A percentile compares a stretch with the other conserved stretches of the same genome.
Conservation (phyloP, 2,888 invertebrate genomes). For the Rugalucina vietnamica region DNA sequence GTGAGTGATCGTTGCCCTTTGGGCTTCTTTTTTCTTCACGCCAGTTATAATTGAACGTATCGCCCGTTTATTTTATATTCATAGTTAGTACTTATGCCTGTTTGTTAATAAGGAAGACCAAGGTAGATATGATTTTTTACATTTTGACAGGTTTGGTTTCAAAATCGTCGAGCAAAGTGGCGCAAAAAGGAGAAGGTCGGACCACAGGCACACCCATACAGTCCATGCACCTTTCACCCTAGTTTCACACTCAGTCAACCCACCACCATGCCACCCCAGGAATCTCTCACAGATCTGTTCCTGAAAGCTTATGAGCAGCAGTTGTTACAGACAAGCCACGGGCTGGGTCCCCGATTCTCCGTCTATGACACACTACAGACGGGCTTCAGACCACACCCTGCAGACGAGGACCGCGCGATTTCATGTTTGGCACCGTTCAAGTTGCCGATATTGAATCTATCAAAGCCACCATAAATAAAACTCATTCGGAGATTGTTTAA, state of each 20-base stretch:
- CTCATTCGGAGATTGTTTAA: no score
- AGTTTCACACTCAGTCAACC: conserved; percentile 50
- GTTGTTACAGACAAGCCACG: conserved; percentile 47
- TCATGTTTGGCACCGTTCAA: background rate
- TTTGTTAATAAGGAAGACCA: no score
- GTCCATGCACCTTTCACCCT: conserved; percentile 58
- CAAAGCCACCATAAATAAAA: background rate
- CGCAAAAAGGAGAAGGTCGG: conserved; percentile 96
- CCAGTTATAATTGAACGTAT: no score
- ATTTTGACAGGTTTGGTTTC: conserved; percentile 98
- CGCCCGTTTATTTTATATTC: no score
- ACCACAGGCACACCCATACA: conserved; percentile 77
- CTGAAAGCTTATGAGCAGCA: conserved; percentile 80
- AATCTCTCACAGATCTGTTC: conserved; percentile 76
- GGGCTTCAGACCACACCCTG: background rate
- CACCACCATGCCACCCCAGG: conserved; percentile 56
- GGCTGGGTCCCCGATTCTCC: background rate
- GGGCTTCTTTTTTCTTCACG: no score
- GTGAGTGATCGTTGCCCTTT: no score
- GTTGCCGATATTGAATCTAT: background rate
- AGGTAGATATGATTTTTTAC: no score
- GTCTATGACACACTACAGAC: background rate
- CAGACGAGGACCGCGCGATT: background rate
- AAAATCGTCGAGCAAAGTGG: conserved; percentile 99
- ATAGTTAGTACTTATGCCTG: no score